These are phyloP conservation scores for Ypsolopha sequella DNA, from an alignment of 2,888 invertebrate genomes.

Conservation along the genomic window DNA sequence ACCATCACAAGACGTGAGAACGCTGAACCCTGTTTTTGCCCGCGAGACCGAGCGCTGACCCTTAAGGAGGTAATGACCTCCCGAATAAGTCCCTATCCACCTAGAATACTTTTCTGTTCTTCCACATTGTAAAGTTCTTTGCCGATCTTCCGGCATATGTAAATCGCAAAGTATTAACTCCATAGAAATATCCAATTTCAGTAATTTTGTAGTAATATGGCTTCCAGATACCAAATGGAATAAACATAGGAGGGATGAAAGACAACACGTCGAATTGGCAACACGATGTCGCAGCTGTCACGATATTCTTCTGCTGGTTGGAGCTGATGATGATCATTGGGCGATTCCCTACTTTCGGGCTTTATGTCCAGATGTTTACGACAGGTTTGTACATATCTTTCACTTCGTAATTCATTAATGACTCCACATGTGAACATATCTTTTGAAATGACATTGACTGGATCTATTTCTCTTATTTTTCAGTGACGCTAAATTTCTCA, in stretches of 20 bases:
- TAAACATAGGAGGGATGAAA: constrained; percentile 31
- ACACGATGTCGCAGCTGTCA: constrained; percentile 83
- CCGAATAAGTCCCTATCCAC: no score
- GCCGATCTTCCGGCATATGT: no score
- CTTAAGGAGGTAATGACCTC: no score
- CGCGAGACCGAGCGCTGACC: no score
- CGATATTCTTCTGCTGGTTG: constrained; percentile 85
- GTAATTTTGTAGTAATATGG: constrained; percentile 1
- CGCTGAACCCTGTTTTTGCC: no score
- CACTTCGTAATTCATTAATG: neutral
- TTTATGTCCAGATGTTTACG: constrained; percentile 91
- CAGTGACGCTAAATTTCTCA: constrained; percentile 84
- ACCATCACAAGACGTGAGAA: no score
- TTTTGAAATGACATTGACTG: neutral
- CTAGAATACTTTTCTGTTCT: no score
- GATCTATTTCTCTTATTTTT: constrained; percentile 16
- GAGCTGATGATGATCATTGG: constrained; percentile 90
- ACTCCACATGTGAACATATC: neutral
- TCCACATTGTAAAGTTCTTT: no score
- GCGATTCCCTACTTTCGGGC: constrained; percentile 86
- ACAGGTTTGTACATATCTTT: constrained; percentile 54
- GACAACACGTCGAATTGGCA: constrained; percentile 74
- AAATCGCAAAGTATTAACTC: no score
- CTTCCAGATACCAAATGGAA: constrained; percentile 44
- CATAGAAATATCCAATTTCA: neutral